Evolutionary conservation across 64 coral and sea anemone genomes (phyloP), one percentile per base, ranked within the genome.

Genomic region (Stylophora pistillata): DNA sequence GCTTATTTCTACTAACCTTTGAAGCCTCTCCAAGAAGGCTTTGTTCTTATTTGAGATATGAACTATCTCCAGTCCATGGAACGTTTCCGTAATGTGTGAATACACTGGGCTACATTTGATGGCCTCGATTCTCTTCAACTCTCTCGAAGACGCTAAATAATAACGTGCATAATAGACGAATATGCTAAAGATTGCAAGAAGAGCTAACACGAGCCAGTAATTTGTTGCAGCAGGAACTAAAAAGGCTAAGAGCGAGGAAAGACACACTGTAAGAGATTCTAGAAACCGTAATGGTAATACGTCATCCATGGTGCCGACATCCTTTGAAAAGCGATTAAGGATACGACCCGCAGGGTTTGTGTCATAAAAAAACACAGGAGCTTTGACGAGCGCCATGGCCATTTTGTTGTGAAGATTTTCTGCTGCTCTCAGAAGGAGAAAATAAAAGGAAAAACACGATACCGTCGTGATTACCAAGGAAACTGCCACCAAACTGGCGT

Each of bases 51-150:
- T 30, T 23, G 76, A 82, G 59, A 87, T 74, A 65, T 91, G 94
- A 14, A 95, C 80, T 17, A 78, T 89, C 74, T 91, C 93, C 72
- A 95, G 71, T 71, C 93, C 93, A 76, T 59, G 79, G 1, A 90
- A 37, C 10, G 93, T 91, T 53, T 95, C 88, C 14, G 88, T 77
- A 28, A 95, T 55, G 70, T 91, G 93, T 47, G 88, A 86, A n/a
- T 87, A 91, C n/a, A 95, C 75, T 47, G 93, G 93, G 60, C 93
- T 95, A 31, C 93, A 79, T 23, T 78, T 86, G 20, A 91, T 91
- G 58, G 88, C 84, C 66, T 95, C 89, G 30, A 95, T 61, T 31
- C 94, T 71, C 27, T 91, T 87, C 31, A 95, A 78, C 53, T 95
- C 94, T 78, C 94, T 79, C 4, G 89, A 78, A 30, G 85, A 88